Evolutionary conservation across 2,113 vertebrate genomes (phyloP).

Genomic region (Vicugna pacos): DNA sequence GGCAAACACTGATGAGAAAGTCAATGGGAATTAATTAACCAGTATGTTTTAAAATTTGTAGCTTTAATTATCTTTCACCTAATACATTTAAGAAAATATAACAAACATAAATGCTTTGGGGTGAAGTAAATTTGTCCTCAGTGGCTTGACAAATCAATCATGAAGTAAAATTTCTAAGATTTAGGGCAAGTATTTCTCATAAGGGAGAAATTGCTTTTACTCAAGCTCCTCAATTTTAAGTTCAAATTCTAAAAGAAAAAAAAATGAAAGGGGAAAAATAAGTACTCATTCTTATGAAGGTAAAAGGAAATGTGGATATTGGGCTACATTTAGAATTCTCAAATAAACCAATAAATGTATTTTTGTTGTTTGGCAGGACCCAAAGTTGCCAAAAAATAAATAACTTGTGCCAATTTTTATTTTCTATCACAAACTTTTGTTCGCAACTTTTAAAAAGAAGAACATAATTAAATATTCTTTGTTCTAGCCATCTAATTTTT

Average conservation of each 20-base stretch:
- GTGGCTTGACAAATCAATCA: conserved; percentile 82
- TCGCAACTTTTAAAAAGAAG: not conserved
- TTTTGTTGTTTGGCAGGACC: not conserved
- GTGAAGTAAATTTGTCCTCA: conserved; percentile 72
- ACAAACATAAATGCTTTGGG: conserved; percentile 66
- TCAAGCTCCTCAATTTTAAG: conserved; percentile 35
- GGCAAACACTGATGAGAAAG: conserved; percentile 67
- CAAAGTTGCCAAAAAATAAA: not conserved
- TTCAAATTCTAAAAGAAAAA: not conserved
- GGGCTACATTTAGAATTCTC: not conserved
- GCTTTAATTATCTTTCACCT: conserved; percentile 71
- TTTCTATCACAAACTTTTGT: not conserved
- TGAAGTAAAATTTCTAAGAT: conserved; percentile 66
- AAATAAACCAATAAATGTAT: not conserved
- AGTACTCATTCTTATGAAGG: not conserved
- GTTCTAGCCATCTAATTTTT: not conserved
- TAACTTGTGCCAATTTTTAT: not conserved
- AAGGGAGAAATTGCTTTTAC: conserved; percentile 80
- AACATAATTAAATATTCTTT: not conserved
- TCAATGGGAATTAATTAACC: not conserved
- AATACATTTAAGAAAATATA: conserved; percentile 69
- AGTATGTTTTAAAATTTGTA: not conserved
- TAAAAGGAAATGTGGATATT: not conserved
- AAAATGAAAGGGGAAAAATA: not conserved
- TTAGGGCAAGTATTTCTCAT: conserved; percentile 68